These are phyloP conservation scores for Seira musarum DNA, from an alignment of 2,888 invertebrate genomes.

Conservation along the genomic window DNA sequence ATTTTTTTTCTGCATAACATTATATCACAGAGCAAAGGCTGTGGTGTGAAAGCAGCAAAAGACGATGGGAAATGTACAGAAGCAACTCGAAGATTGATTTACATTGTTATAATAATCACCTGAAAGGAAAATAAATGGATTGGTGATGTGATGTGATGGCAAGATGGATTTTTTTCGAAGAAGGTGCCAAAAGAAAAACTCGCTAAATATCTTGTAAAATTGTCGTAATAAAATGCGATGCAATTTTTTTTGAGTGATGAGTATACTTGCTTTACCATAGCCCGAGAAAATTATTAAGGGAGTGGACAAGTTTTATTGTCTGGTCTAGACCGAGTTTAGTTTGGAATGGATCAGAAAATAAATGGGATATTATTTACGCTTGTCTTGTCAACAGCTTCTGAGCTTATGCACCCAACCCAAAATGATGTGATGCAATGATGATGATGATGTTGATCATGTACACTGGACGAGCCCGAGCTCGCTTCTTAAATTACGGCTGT, in stretches of 20 bases:
- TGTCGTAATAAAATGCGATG: not conserved
- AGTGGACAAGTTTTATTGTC: constrained; percentile 2
- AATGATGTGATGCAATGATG: not conserved
- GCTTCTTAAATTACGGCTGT: constrained; percentile 3
- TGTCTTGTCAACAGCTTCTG: constrained; percentile 31
- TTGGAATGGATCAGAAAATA: not conserved
- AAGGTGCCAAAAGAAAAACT: not conserved
- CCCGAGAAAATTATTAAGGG: not conserved
- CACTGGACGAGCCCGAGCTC: not conserved
- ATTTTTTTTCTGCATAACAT: too few species aligned
- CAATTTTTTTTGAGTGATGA: not conserved
- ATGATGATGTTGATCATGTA: too few species aligned
- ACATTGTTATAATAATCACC: constrained; percentile 6
- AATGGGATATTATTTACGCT: constrained; percentile 12
- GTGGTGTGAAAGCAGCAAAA: not conserved
- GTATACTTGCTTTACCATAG: not conserved
- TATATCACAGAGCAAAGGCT: too few species aligned
- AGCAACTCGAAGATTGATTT: constrained; percentile 6
- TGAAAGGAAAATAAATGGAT: constrained; percentile 5
- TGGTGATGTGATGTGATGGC: too few species aligned
- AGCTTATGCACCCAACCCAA: constrained; percentile 7
- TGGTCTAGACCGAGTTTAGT: not conserved
- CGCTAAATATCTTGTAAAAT: constrained; percentile 7
- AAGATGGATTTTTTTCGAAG: not conserved
- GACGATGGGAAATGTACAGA: not conserved